Evolutionary conservation across 2,888 invertebrate genomes (phyloP), one percentile per base, ranked within the genome.

Genomic region (Subacronicta megacephala): DNA sequence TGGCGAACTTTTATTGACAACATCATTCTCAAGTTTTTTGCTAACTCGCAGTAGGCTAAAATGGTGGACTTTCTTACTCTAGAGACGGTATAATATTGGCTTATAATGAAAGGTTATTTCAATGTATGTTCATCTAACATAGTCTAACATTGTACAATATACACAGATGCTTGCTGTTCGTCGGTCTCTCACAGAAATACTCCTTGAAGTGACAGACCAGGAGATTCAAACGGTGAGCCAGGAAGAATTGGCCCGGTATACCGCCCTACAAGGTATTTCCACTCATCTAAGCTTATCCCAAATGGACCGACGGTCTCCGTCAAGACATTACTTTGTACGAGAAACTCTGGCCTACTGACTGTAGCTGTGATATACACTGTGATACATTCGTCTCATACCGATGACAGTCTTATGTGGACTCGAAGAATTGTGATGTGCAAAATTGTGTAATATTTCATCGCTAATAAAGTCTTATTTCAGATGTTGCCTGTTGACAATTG

Each of bases 151-250:
- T 44, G 16, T 49, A 10, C 35, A n/a, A 40, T 53, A 23, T 60
- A 38, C 26, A 55, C 90, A 98, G 98, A 98, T 99, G 98, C 90
- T 97, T 86, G 96, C 96, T 83, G 98, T 99, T 47, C 96, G 99
- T 62, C 95, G 97, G 64, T 96, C 97, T 75, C 95, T 99, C 92
- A 99, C 99, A 26, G 98, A 99, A 94, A 97, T 99, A 81, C 95
- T 99, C 62, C 95, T 99, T 79, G 98, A 98, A 89, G 99, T 99
- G 80, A 99, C 99, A 18, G 97, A 97, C 89, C 96, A 97, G 89
- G 98, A 98, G 95, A 97, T 99, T 85, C 95, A 96, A 83, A 95
- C 95, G 83, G 96, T 98, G 84, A 97, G 98, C 90, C 96, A 96
- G 90, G 98, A 98, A 94, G 97, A 98, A 87, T 95, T 97, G 92